Evolutionary conservation across 1,140 invertebrate genomes (phyloP).

Genomic region (Diorhabda elongata): DNA sequence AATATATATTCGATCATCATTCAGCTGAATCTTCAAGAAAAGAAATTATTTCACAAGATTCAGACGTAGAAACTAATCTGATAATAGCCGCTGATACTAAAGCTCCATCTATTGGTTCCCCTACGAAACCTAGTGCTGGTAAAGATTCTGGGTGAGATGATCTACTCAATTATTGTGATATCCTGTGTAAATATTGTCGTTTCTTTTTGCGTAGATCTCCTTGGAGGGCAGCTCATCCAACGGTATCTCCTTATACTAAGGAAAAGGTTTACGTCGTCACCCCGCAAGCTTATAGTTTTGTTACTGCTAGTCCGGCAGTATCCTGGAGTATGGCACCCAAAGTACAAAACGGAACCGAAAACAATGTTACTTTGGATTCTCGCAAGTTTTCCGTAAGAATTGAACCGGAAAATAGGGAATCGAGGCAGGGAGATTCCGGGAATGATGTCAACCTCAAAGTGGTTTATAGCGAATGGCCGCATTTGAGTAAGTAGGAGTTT

Average conservation of each 20-base stretch:
- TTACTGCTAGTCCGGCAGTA: constrained; percentile 29
- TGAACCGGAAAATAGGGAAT: constrained; percentile 46
- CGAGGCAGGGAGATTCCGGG: constrained; percentile 43
- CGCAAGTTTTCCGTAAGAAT: constrained; percentile 58
- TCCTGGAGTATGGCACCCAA: constrained; percentile 37
- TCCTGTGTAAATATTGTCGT: neutral
- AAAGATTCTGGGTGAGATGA: neutral
- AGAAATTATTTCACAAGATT: constrained; percentile 42
- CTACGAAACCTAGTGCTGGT: constrained; percentile 25
- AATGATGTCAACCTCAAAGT: constrained; percentile 44
- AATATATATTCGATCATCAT: constrained; percentile 51
- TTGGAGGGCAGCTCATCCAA: constrained; percentile 64
- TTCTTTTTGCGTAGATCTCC: constrained; percentile 25
- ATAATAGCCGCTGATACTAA: constrained; percentile 30
- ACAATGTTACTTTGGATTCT: constrained; percentile 49
- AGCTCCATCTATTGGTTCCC: constrained; percentile 32
- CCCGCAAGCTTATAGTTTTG: constrained; percentile 54
- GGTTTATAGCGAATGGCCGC: constrained; percentile 51
- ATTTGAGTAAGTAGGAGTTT: constrained; percentile 51
- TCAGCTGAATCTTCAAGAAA: constrained; percentile 52
- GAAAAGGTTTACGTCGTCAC: constrained; percentile 77
- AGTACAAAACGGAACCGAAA: constrained; percentile 38
- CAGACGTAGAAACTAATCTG: constrained; percentile 38
- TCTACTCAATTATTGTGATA: too few species aligned
- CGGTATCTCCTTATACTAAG: constrained; percentile 65